Evolutionary conservation across 2,113 vertebrate genomes (phyloP), one percentile per base, ranked within the genome.

Genomic region (Pterocles orientalis): DNA sequence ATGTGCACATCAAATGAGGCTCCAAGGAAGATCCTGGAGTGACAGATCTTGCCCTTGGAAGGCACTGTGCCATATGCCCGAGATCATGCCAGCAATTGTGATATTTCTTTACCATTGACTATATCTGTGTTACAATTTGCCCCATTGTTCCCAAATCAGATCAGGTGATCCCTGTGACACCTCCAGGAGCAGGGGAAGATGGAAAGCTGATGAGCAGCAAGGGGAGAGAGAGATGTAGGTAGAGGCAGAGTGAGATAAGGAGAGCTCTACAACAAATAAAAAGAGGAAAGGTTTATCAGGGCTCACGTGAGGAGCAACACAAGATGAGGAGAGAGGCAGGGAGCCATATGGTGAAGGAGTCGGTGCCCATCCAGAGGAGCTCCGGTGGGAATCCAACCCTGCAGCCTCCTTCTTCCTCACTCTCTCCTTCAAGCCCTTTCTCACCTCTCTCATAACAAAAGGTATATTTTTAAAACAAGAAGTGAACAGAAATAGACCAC

Each of bases 401-500:
- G 45, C 41, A 70, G 57, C 28, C 50, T 69, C 62, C 79, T 60
- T 43, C 36, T 77, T 81, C 58, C 65, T 72, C 92, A 83, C 62
- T 73, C 88, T 65, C 88, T 72, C 90, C 95, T 86, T 82, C 62
- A 51, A 84, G 66, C 54, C 48, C 36, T 62, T 45, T 19, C 31
- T 65, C 61, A 26, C 28, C 65, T 72, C 75, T 36, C 34, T 60
- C 25, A 4, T 15, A 84, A 94, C 82, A 95, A 95, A 92, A 92
- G 45, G 33, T 47, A 16, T 92, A 95, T 96, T 97, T 97, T 93
- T 95, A 16, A 75, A 92, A 56, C 69, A 75, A 80, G 92, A 90
- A 33, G 39, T 78, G 43, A 58, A 88, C 95, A 93, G 69, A 96
- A 97, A 96, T 95, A 97, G 90, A 87, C 90, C 58, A 8, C 72